phyloP scores from a whole-genome alignment of 1,140 invertebrate species.

The Drosophila paulistorum region DNA sequence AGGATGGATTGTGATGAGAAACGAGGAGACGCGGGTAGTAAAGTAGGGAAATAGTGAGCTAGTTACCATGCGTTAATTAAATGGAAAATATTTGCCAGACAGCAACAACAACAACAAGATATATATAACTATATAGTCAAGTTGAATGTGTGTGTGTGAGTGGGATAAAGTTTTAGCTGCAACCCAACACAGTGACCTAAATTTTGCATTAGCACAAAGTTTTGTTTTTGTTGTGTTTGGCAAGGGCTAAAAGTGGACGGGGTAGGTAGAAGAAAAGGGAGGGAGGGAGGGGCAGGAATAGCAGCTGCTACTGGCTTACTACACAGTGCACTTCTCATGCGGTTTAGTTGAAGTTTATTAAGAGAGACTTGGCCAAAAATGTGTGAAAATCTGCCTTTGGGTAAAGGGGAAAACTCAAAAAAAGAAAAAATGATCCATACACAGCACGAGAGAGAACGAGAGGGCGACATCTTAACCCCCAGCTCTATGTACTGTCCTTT shows the following conservation, averaged over 20 bases:
- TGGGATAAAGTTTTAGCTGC: slow-evolving; percentile 59
- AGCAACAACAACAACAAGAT: slow-evolving; percentile 4
- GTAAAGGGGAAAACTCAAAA: not conserved
- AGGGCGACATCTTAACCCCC: not conserved
- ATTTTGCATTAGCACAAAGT: slow-evolving; percentile 63
- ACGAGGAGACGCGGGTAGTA: not conserved
- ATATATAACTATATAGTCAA: slow-evolving; percentile 19
- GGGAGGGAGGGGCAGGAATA: no score
- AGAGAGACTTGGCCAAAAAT: slow-evolving; percentile 13
- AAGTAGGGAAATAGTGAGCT: slow-evolving; percentile 17
- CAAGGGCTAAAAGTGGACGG: not conserved
- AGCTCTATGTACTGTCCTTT: no score
- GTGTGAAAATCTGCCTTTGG: slow-evolving; percentile 2
- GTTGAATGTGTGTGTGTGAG: slow-evolving; percentile 11
- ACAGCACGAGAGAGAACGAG: not conserved
- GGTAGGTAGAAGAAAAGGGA: not conserved
- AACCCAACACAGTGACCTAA: slow-evolving; percentile 69
- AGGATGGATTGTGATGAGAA: no score
- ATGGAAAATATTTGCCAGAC: slow-evolving; percentile 76
- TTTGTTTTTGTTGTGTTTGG: slow-evolving; percentile 40
- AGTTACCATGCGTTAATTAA: slow-evolving; percentile 78
- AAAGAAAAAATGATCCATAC: slow-evolving; percentile 1
- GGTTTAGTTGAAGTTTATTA: slow-evolving; percentile 40
- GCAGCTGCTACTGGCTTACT: slow-evolving; percentile 2
- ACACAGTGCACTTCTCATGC: slow-evolving; percentile 18